Base-by-base conservation (phyloP, 2,888 invertebrate genomes). In the Shargacucullia verbasci region DNA sequence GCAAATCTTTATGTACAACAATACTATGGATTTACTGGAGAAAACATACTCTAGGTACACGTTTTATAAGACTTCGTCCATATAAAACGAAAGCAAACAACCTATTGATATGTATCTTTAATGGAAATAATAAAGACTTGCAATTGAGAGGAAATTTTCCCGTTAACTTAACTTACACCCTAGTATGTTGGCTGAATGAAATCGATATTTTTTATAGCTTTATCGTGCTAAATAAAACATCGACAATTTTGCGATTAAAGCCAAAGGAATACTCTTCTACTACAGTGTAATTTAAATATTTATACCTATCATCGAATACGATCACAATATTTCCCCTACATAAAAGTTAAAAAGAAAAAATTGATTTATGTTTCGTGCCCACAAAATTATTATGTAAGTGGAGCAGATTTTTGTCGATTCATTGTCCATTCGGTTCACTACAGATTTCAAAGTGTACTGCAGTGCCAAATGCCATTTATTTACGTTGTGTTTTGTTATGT, bases 361-460 rank as follows among this genome's bases (percentile, higher is more conserved):
- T 47, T 60, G 48, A 69, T 69, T 70, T 65, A 70, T 76, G 61
- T 63, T 44, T 57, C 29, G 56, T 47, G 59, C 65, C 54, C 64
- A 73, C 73, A 70, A 75, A 48, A 70, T 80, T 83, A 84, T 83
- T 86, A 89, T 87, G 87, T 82, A 90, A 86, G 82, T 88, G 75
- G 86, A 82, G 62, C 88, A 77, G 79, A 82, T 84, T 85, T 85
- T 85, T 78, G 84, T 78, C 83, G 83, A 91, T 87, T 89, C 90
- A 90, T 86, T 85, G 85, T 85, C 83, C 82, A 81, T 83, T 84
- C 78, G 66, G 70, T 76, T 75, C 72, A 74, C 57, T 76, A 70
- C 68, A 73, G 81, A 86, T 85, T 82, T 82, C 60, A 56, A 63
- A 64, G 59, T 66, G 76, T 61, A 83, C 78, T 79, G 74, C 81